These are phyloP conservation scores for Hemicordylus capensis DNA, from an alignment of 2,113 vertebrate species.

Conservation along the genomic window DNA sequence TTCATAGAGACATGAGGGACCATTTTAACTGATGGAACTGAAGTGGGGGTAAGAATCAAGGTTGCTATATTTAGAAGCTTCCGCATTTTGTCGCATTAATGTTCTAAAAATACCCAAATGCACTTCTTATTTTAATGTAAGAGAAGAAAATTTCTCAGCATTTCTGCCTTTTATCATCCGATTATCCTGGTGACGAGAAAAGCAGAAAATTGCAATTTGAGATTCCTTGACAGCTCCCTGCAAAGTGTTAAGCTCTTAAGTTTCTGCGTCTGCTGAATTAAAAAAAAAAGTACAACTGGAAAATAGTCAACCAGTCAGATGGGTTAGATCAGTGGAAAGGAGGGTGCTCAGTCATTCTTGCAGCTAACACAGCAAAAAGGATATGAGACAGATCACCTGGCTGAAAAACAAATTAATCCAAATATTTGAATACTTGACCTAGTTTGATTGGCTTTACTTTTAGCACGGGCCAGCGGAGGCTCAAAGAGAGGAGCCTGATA, in stretches of 20 bases:
- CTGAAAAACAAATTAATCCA: neutral
- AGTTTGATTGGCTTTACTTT: neutral
- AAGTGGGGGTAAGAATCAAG: neutral
- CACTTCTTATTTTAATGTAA: conserved; percentile 52
- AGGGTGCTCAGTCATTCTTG: neutral
- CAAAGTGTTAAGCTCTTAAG: conserved; percentile 16
- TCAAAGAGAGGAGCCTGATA: neutral
- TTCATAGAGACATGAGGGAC: conserved; percentile 44
- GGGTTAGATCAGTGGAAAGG: neutral
- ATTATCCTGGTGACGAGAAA: conserved; percentile 56
- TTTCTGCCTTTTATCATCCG: conserved; percentile 61
- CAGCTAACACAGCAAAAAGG: accelerated
- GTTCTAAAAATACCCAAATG: conserved; percentile 70
- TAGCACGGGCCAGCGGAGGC: neutral
- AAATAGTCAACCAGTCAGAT: neutral
- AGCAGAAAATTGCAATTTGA: conserved; percentile 34
- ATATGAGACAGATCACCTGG: neutral
- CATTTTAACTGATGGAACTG: conserved; percentile 52
- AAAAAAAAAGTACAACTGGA: neutral
- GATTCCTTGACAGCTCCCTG: conserved; percentile 53
- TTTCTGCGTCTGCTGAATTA: neutral
- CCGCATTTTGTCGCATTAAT: conserved; percentile 58
- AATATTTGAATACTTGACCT: conserved; percentile 15
- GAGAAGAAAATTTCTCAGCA: conserved; percentile 10
- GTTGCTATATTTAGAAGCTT: conserved; percentile 65